Evolutionary conservation across 2,113 vertebrate genomes (phyloP), one percentile per base, ranked within the genome.

Genomic region (Parotia lawesii): DNA sequence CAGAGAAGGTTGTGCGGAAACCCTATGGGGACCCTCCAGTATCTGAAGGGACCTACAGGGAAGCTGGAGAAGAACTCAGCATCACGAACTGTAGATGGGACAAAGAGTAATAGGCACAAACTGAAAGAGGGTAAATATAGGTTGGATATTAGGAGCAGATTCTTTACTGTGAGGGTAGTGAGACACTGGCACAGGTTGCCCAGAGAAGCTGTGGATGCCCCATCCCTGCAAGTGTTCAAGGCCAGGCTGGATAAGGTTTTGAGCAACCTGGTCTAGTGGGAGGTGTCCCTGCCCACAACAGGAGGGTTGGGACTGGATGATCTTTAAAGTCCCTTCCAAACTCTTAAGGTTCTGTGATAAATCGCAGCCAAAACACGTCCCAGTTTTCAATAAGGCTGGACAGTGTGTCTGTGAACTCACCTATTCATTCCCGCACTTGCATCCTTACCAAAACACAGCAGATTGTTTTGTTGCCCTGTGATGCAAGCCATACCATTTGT

Each of bases 341-440:
- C 11, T 28, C 28, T 58, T n/a, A 66, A 16, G n/a, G 18, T 53
- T 67, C 54, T 69, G 12, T 27, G 37, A 72, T 11, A 35, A 16
- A 65, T 29, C 0, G 3, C 0, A 0, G 25, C 18, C 42, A 65
- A 50, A 93, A 54, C 7, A 16, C 2, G 61, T 14, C 2, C 5
- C 11, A 51, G 2, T 54, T 90, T 82, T 42, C 12, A 31, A 24
- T 35, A 20, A 53, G 2, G 11, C 18, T 65, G 61, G 40, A 44
- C 4, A 37, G 37, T 31, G 20, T 72, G 65, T 40, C 44, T 56
- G 12, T 15, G 14, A 56, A 48, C 21, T 85, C 44, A 78, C 37
- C 38, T 66, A 69, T 38, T 92, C 23, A n/a, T 37, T 60, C 18
- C 22, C 3, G 13, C 2, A 21, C 62, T 71, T 71, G n/a, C 42